Base-by-base conservation (phyloP, 2,113 vertebrate species). In the Centropristis striata region DNA sequence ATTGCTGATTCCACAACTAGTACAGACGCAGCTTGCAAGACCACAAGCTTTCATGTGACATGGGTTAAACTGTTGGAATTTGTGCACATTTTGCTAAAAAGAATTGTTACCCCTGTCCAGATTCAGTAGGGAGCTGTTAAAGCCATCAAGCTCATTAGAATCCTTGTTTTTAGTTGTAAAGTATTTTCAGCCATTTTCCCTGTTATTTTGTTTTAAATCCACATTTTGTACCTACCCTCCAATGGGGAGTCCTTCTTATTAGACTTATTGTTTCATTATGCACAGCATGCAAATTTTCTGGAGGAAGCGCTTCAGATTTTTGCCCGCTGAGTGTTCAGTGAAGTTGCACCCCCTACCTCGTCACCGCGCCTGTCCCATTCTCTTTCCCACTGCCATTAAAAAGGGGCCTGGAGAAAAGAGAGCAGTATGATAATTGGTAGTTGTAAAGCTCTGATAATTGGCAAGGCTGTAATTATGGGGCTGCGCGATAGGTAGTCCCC, bases 361-460 rank as follows among this genome's bases (percentile, higher is more conserved):
- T 21, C 81, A 16, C 13, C 0, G 5, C 6, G 3, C 3, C 78
- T 51, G 81, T 86, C 85, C 86, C 73, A 58, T 75, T 87, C 65
- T 8, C 71, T 80, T 66, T 63, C 83, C 58, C 61, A 0, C 74
- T 23, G 71, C 70, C 81, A 42, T 88, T 90, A 89, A 78, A 89
- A 75, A 78, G 69, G 50, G 57, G 71, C 83, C 81, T 71, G 63
- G 67, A 84, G 80, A 87, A 87, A 86, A 66, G 63, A 79, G 60
- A 84, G 81, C 73, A 8, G 68, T 39, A 51, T 59, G 87, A 86
- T 93, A 92, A 93, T 91, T 91, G 86, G 64, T 79, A 69, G 89
- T 88, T 91, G 84, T 86, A 90, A 87, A 92, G 84, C 87, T 83
- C 84, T 90, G 87, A 90, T 92, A 92, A 92, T 90, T 92, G 84